Percentiles rank a stretch among this genome's conserved stretches.
These are phyloP conservation scores for Chrysogorgia sp. DNA, from an alignment of 92 coral and sea anemone species.

Conservation along the genomic window DNA sequence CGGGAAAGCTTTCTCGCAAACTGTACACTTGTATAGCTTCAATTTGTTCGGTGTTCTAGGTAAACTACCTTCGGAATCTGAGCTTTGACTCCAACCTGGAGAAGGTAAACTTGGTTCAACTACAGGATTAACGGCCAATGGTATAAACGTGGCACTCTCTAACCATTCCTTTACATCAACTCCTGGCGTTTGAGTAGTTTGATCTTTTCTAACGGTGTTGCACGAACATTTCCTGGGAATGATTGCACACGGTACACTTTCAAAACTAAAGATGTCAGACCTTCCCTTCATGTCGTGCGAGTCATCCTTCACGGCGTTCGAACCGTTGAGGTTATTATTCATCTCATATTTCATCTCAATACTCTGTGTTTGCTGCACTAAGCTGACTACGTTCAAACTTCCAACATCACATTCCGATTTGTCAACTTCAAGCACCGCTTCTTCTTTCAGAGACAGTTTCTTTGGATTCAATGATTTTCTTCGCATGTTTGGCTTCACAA, in stretches of 20 bases:
- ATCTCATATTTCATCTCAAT: conserved; percentile 29
- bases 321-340: conserved; percentile 36
- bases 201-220: conserved; percentile 24
- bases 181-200: conserved; percentile 24
- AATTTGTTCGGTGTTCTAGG: conserved; percentile 34
- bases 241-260: neutral
- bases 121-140: conserved; percentile 28
- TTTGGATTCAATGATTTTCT: conserved; percentile 35
- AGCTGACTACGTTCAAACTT: neutral
- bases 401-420: neutral
- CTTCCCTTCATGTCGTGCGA: neutral
- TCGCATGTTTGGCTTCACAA: conserved; percentile 10
- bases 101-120: conserved; percentile 11
- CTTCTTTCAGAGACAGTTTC: neutral
- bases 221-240: conserved; percentile 24
- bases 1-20: conserved; percentile 31
- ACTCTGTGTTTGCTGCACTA: neutral
- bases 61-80: conserved; percentile 40
- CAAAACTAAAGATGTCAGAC: conserved; percentile 19
- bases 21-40: conserved; percentile 9
- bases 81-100: conserved; percentile 29
- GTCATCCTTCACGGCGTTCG: conserved; percentile 11
- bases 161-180: conserved; percentile 12
- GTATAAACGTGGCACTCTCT: neutral
- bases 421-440: neutral